Evolutionary conservation across 2,797 vertebrate genomes (phyloP).

Genomic region (Muraenolepis orangiensis): DNA sequence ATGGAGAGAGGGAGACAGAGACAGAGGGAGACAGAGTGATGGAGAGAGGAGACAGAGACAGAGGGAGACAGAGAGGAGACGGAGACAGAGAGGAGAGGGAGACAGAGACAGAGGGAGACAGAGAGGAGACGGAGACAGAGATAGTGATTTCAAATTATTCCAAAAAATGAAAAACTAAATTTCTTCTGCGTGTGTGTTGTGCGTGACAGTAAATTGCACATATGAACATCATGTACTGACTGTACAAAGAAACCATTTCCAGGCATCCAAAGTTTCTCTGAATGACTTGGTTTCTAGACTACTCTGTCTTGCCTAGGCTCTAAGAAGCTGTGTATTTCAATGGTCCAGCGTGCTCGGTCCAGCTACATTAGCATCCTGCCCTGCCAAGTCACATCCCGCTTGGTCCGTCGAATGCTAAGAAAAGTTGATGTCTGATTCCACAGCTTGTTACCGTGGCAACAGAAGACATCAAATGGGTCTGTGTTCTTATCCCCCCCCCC

Average conservation of each 20-base stretch:
- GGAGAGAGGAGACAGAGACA: not conserved
- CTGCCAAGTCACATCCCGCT: not conserved
- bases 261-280: not conserved
- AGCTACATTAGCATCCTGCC: not conserved
- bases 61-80: not conserved
- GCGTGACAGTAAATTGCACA: too few relatives aligned
- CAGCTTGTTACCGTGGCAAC: not conserved
- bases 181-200: not conserved
- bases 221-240: too few relatives aligned
- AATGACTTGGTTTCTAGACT: not conserved
- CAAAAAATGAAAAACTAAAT: too few relatives aligned
- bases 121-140: too few relatives aligned
- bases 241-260: not conserved
- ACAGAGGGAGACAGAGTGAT: not conserved
- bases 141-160: too few relatives aligned
- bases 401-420: not conserved
- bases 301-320: not conserved
- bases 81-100: too few relatives aligned
- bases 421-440: not conserved
- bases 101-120: too few relatives aligned
- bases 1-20: too few relatives aligned
- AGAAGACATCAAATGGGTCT: not conserved
- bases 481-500: too few relatives aligned
- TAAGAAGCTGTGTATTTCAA: not conserved
- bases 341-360: not conserved